Evolutionary conservation across 2,888 invertebrate species (phyloP), one percentile per base, ranked within the genome.

Genomic region (Trichopria drosophilae): DNA sequence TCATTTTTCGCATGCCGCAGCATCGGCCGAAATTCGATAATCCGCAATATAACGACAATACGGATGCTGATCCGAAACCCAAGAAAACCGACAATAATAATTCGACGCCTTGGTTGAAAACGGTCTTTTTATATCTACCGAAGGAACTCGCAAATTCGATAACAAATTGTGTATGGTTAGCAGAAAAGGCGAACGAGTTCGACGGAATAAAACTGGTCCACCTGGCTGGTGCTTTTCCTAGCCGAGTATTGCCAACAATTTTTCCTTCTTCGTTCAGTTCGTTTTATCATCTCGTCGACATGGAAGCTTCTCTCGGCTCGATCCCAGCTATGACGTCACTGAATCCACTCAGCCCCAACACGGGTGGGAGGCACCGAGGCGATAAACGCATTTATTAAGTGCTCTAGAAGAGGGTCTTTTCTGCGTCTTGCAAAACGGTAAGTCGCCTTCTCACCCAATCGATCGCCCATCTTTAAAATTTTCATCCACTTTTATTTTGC

Each of bases 361-460:
- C 63, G 60, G 62, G 64, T 58, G 60, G 54, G 52, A 67, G 59
- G 56, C 63, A 62, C 51, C 54, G 63, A 62, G 59, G 66, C 66
- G 67, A 69, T 66, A 67, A 69, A 69, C 64, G 61, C 65, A 69
- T 68, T 69, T 69, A 69, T 68, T 63, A 66, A 69, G 62, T 63
- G 62, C 60, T 55, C 58, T 61, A 39, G 62, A 62, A 59, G 61
- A 62, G 62, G 56, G 55, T 26, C 26, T 22, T 40, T 28, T 40
- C 18, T 28, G 22, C 13, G 37, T 22, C n/a, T 9, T 5, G 12
- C 7, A 6, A 9, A 40, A 15, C 29, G 15, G 15, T 13, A 15
- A 6, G 18, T 16, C 18, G 19, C 2, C 16, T 18, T 34, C 18
- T 15, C 6, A 15, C 16, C 16, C 31, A 31, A 15, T 31, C 13